Base-by-base conservation (phyloP, 2,113 vertebrate species). In the Lathamus discolor region DNA sequence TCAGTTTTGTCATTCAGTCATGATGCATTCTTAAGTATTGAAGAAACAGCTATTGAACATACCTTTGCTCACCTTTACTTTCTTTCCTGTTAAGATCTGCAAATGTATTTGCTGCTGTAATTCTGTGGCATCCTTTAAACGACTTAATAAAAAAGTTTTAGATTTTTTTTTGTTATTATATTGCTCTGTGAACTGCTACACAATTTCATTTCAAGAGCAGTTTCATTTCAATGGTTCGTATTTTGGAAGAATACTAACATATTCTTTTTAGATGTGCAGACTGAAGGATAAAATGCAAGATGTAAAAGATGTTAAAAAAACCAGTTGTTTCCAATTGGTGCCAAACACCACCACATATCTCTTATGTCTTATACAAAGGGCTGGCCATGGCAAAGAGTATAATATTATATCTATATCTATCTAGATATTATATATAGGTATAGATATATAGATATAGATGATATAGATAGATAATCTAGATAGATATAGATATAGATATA, bases 1-100 rank as follows among this genome's bases (percentile, higher is more conserved):
- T 28, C 13, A 55, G 19, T 15, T 83, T 90, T 51, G 61, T 68
- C 39, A 33, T 61, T 79, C 27, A 51, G 51, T 8, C 9, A 13
- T 51, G 19, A 62, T n/a, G 1, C 2, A 2, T n/a, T 19, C 39
- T 13, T 35, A 13, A 9, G 2, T 44, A 73, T 6, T 3, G 4
- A 74, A 66, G 39, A 24, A 76, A 46, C 17, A 57, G 12, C 20
- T 73, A 37, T 4, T 48, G 22, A 81, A 54, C 4, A 9, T 43
- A 75, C 2, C 5, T 0, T 25, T 67, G 9, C 8, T 83, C 35
- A 62, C 6, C 4, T 68, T 84, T 8, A 24, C 6, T 78, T 82
- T 18, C 6, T 72, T 76, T 78, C 48, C 31, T 54, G 4, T 67
- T 37, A 61, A 67, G 17, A 22, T 37, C 8, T 67, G 11, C 9